A percentile compares a stretch with the other conserved stretches of the same genome.
These are phyloP conservation scores for Motacilla alba DNA, from an alignment of 2,113 vertebrate genomes.

Conservation along the genomic window DNA sequence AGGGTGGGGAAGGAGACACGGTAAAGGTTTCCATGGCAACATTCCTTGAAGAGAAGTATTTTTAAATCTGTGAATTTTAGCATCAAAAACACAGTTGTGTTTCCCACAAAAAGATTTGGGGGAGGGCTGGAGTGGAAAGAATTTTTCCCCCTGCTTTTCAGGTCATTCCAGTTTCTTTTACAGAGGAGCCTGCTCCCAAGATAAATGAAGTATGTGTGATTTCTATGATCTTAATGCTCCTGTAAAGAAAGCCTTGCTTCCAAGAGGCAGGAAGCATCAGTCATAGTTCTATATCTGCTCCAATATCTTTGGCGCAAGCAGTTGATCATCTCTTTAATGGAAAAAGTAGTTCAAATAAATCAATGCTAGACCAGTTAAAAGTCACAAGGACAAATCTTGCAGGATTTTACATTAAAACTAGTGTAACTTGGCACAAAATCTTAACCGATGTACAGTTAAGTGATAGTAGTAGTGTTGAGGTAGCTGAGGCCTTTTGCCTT, in stretches of 20 bases:
- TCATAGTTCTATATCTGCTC: background rate
- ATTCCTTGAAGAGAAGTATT: slow-evolving; percentile 74
- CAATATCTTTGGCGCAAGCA: background rate
- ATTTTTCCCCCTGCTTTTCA: slow-evolving; percentile 8
- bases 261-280: background rate
- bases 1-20: slow-evolving; percentile 52
- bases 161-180: slow-evolving; percentile 46
- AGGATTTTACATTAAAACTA: background rate
- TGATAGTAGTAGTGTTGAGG: background rate
- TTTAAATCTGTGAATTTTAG: slow-evolving; percentile 77
- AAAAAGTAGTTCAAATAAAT: slow-evolving; percentile 21
- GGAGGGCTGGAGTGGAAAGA: slow-evolving; percentile 41
- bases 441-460: background rate
- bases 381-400: background rate
- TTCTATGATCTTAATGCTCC: background rate
- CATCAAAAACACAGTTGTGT: slow-evolving; percentile 73
- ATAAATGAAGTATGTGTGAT: background rate
- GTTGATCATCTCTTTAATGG: slow-evolving; percentile 17
- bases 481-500: background rate
- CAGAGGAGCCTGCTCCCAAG: background rate
- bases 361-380: background rate
- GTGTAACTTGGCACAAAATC: background rate
- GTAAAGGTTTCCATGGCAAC: slow-evolving; percentile 77
- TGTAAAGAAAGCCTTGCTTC: slow-evolving; percentile 8
- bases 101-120: slow-evolving; percentile 61